Percentiles rank a stretch among this genome's conserved stretches.
phyloP scores from a whole-genome alignment of 2,888 invertebrate genomes.

The Scaptomyza reducta region DNA sequence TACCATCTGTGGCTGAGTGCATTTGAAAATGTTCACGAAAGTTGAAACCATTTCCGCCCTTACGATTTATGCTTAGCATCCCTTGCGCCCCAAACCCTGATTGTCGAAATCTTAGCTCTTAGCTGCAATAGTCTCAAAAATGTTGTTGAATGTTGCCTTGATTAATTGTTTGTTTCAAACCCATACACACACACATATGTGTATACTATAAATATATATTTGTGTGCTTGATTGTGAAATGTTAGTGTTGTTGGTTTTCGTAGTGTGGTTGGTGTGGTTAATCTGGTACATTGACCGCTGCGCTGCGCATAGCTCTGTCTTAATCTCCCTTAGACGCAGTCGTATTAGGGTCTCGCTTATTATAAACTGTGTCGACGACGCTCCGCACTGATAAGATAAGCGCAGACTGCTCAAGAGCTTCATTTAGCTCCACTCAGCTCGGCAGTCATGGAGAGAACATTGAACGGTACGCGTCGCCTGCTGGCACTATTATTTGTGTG shows the following conservation, averaged over 20 bases:
- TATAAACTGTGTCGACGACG: neutral
- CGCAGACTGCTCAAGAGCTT: neutral
- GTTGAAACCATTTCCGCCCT: constrained; percentile 21
- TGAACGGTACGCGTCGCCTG: constrained; percentile 33
- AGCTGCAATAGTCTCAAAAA: constrained; percentile 10
- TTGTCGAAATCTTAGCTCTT: neutral
- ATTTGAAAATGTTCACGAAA: neutral
- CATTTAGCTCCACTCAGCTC: constrained; percentile 2
- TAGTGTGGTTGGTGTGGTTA: constrained; percentile 4
- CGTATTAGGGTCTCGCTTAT: neutral
- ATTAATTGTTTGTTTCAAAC: constrained; percentile 34
- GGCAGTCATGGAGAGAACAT: constrained; percentile 54
- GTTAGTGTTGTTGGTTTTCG: neutral
- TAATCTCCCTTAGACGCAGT: constrained; percentile 26
- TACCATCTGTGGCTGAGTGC: constrained; percentile 17
- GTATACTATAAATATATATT: neutral
- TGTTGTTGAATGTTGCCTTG: constrained; percentile 22
- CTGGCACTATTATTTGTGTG: constrained; percentile 6
- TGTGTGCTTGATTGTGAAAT: neutral
- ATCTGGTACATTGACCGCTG: constrained; percentile 51
- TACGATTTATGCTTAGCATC: constrained; percentile 30
- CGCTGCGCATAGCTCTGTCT: constrained; percentile 6
- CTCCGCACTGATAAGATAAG: constrained; percentile 42
- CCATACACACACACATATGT: neutral
- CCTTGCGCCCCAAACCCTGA: neutral